Evolutionary conservation across 2,113 vertebrate species (phyloP).

Genomic region (Anser brachyrhynchus): DNA sequence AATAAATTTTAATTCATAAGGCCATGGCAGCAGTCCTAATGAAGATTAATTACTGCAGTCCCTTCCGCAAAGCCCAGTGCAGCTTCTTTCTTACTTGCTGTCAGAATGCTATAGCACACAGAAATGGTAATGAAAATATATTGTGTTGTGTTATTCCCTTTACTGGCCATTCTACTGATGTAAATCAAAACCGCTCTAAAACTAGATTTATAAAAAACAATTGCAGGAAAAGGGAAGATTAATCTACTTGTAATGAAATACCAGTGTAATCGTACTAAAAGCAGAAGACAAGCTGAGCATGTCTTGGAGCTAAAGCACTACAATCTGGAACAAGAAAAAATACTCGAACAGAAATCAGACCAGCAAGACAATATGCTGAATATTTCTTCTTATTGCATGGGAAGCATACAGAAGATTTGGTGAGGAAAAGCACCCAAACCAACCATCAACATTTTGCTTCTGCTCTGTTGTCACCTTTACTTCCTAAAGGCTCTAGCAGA

Average conservation of each 20-base stretch:
- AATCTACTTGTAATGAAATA: constrained; percentile 24
- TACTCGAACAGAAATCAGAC: not conserved
- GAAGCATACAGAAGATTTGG: not conserved
- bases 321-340: not conserved
- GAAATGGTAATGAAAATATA: constrained; percentile 67
- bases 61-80: constrained; percentile 56
- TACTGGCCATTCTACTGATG: constrained; percentile 17
- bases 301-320: constrained; percentile 11
- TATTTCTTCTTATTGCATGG: not conserved
- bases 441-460: not conserved
- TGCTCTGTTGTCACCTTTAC: not conserved
- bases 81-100: constrained; percentile 64
- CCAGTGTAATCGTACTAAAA: not conserved
- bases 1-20: constrained; percentile 77
- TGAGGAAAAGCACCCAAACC: not conserved
- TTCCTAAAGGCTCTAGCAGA: not conserved
- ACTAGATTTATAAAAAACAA: constrained; percentile 18
- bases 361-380: not conserved
- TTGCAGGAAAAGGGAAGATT: constrained; percentile 13
- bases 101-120: constrained; percentile 44
- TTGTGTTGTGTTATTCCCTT: constrained; percentile 17
- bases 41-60: constrained; percentile 80
- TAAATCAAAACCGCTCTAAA: constrained; percentile 44
- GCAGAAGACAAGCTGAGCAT: not conserved
- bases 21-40: constrained; percentile 68